Evolutionary conservation across 2,888 invertebrate species (phyloP).

Genomic region (Cheilosia soror): DNA sequence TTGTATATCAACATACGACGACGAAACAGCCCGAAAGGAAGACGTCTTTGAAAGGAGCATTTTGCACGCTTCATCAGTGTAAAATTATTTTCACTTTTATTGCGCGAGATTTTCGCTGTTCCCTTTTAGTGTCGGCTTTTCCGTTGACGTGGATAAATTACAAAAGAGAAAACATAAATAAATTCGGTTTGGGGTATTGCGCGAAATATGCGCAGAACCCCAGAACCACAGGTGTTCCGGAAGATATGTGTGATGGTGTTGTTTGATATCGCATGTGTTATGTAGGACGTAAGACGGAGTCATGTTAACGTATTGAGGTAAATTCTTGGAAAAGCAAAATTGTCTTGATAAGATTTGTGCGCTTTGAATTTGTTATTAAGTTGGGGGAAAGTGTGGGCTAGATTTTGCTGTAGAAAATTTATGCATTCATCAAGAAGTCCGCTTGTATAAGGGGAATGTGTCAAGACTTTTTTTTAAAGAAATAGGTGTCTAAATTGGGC

Average conservation of each 20-base stretch:
- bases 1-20: conserved; percentile 15
- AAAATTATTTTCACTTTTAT: conserved; percentile 6
- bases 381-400: not conserved
- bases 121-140: conserved; percentile 36
- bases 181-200: conserved; percentile 12
- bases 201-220: not conserved
- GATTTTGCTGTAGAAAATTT: no score
- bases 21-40: conserved; percentile 16
- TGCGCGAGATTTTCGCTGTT: not conserved
- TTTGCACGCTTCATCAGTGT: conserved; percentile 32
- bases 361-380: not conserved
- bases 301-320: not conserved
- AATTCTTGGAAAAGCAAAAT: not conserved
- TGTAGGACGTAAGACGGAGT: not conserved
- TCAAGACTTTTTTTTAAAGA: no score
- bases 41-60: conserved; percentile 5
- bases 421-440: no score
- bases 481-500: no score
- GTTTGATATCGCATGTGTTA: not conserved
- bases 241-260: conserved; percentile 25
- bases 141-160: conserved; percentile 53
- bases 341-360: not conserved
- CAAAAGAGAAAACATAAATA: conserved; percentile 44
- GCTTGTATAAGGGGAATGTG: no score
- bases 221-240: conserved; percentile 29